Evolutionary conservation across 1,140 invertebrate species (phyloP).

Genomic region (Thalassaphorura encarpata): DNA sequence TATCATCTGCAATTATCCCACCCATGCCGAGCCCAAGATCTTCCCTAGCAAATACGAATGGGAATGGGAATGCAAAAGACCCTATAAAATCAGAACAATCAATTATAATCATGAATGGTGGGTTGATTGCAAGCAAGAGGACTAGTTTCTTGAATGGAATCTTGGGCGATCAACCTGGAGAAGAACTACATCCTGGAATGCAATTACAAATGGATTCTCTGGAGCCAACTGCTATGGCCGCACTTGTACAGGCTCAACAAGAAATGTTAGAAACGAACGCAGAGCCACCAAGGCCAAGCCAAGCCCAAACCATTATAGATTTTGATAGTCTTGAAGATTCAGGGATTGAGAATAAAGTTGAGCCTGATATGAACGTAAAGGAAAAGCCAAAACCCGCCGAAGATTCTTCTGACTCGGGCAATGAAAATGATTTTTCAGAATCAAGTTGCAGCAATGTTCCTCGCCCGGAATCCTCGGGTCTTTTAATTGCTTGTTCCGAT

Average conservation of each 20-base stretch:
- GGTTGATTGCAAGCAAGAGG: conserved; percentile 23
- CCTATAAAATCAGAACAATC: too few species aligned
- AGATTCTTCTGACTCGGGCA: conserved; percentile 26
- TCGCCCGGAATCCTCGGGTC: conserved; percentile 28
- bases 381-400: not conserved
- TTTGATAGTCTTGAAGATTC: conserved; percentile 32
- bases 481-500: conserved; percentile 26
- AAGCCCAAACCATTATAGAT: not conserved
- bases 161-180: conserved; percentile 1
- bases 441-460: conserved; percentile 29
- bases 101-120: conserved; percentile 23
- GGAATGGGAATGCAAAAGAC: too few species aligned
- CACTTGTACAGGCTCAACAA: not conserved
- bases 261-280: not conserved
- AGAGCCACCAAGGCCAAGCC: not conserved
- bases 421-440: conserved; percentile 24
- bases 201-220: not conserved
- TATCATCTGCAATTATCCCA: too few species aligned
- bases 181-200: not conserved
- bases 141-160: conserved; percentile 25
- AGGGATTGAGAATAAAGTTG: conserved; percentile 26
- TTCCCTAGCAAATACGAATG: too few species aligned
- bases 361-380: conserved; percentile 5
- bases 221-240: not conserved
- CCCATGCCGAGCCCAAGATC: too few species aligned